These are phyloP conservation scores for Pipistrellus pygmaeus DNA, from an alignment of 2,797 vertebrate genomes.

Conservation along the genomic window DNA sequence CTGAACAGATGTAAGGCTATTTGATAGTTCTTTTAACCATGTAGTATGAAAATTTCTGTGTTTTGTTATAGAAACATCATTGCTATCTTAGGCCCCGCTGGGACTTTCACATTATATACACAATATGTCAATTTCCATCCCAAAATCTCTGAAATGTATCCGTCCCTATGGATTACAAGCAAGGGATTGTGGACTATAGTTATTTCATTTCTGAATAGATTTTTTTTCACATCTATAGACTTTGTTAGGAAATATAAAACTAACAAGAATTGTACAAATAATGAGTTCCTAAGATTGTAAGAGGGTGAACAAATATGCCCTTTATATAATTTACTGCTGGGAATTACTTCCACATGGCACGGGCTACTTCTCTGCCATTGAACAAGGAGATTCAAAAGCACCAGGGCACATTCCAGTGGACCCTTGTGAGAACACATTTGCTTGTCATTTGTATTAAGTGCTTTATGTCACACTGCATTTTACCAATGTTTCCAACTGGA, in stretches of 20 bases:
- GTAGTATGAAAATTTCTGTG: fast-evolving
- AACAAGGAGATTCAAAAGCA: background rate
- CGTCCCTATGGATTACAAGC: background rate
- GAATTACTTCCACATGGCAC: background rate
- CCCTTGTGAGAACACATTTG: background rate
- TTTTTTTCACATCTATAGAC: background rate
- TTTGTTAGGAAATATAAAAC: background rate
- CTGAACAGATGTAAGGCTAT: background rate
- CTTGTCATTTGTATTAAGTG: background rate
- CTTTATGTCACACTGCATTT: background rate
- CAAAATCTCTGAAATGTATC: background rate
- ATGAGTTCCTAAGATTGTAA: background rate
- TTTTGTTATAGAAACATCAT: background rate
- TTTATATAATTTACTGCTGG: background rate
- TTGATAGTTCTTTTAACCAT: no score
- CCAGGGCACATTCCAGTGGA: background rate
- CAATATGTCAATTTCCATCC: background rate
- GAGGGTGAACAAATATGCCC: background rate
- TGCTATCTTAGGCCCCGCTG: background rate
- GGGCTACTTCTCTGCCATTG: background rate
- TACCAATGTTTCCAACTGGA: background rate
- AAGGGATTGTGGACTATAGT: background rate
- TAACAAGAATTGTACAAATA: background rate
- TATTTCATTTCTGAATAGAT: background rate
- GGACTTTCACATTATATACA: no score